phyloP scores from a whole-genome alignment of 2,888 invertebrate species.

The Ganaspis brasiliensis region DNA sequence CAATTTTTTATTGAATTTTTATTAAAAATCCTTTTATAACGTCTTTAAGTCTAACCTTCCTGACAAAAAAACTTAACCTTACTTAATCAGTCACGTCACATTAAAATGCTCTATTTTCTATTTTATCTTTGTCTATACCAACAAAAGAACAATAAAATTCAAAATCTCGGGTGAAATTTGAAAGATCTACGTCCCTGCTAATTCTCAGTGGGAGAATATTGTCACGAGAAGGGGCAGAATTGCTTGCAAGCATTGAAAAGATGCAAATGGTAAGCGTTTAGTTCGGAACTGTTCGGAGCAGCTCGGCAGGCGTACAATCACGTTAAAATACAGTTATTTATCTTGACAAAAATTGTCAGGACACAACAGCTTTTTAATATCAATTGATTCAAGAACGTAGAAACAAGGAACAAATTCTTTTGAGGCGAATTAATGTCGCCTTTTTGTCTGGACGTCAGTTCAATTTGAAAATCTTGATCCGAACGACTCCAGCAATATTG shows the following conservation, averaged over 20 bases:
- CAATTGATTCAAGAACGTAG: neutral
- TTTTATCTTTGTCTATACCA: too few relatives aligned
- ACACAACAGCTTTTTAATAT: neutral
- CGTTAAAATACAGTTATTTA: constrained; percentile 1
- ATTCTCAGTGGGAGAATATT: neutral
- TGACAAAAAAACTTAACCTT: too few relatives aligned
- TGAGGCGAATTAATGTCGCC: neutral
- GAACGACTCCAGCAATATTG: neutral
- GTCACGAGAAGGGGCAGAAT: too few relatives aligned
- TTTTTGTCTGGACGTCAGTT: neutral
- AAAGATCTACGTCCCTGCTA: neutral
- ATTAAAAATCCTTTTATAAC: too few relatives aligned
- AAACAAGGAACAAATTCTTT: neutral
- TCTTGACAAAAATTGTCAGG: neutral
- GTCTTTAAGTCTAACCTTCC: too few relatives aligned
- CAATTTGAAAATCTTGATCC: constrained; percentile 23
- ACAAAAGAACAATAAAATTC: neutral
- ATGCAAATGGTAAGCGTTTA: too few relatives aligned
- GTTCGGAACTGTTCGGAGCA: constrained; percentile 28
- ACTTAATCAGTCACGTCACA: too few relatives aligned
- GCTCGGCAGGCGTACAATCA: neutral
- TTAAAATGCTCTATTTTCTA: too few relatives aligned
- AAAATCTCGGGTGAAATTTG: neutral
- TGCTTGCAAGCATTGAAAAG: too few relatives aligned
- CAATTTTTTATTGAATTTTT: too few relatives aligned